A percentile compares a stretch with the other conserved stretches of the same genome.
Evolutionary conservation across 1,140 invertebrate genomes (phyloP).

Genomic region (Pseudomyrmex gracilis): DNA sequence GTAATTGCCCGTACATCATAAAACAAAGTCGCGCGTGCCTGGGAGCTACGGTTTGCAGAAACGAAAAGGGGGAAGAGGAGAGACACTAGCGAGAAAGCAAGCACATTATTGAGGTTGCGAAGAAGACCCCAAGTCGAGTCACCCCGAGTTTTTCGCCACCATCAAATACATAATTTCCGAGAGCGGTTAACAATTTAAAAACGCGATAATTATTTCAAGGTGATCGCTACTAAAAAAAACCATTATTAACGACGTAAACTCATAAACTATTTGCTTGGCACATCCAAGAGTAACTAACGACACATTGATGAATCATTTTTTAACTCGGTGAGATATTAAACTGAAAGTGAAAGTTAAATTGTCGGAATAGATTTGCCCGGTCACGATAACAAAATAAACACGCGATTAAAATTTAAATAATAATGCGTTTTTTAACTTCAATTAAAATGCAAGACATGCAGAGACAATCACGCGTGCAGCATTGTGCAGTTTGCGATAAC

Average conservation of each 20-base stretch:
- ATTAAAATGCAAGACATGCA: neutral
- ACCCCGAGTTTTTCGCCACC: neutral
- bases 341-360: too few relatives aligned
- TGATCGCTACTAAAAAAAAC: neutral
- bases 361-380: too few relatives aligned
- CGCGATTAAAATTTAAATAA: too few relatives aligned
- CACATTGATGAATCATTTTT: neutral
- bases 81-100: slow-evolving; percentile 19
- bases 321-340: neutral
- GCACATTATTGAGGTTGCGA: neutral
- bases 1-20: slow-evolving; percentile 71
- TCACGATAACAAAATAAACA: too few relatives aligned
- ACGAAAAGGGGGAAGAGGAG: neutral
- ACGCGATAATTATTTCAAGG: neutral
- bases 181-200: neutral
- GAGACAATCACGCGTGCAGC: neutral
- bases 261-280: slow-evolving; percentile 12
- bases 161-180: neutral
- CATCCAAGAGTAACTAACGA: neutral
- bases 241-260: neutral
- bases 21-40: slow-evolving; percentile 65
- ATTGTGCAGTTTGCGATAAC: neutral
- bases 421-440: neutral
- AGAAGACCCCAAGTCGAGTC: neutral
- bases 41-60: neutral